A percentile compares a stretch with the other conserved stretches of the same genome.
Evolutionary conservation across 2,888 invertebrate genomes (phyloP).

Genomic region (Autographa pulchrina): DNA sequence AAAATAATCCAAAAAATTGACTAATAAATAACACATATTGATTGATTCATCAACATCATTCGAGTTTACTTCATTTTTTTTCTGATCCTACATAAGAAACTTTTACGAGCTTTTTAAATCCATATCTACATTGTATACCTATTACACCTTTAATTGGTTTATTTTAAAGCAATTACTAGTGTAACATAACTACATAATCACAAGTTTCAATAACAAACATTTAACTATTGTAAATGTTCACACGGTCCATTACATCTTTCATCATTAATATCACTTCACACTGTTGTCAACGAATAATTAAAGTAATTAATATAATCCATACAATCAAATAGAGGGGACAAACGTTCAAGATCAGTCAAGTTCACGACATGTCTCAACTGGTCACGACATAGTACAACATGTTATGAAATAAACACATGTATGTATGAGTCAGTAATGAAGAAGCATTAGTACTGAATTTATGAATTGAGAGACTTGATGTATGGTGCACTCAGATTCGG

Average conservation of each 20-base stretch:
- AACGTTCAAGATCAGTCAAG: constrained; percentile 82
- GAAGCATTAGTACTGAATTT: constrained; percentile 78
- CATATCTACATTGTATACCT: not conserved
- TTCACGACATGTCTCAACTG: constrained; percentile 82
- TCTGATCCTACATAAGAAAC: not conserved
- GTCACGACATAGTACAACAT: constrained; percentile 82
- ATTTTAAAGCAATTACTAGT: not conserved
- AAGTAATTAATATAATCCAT: constrained; percentile 78
- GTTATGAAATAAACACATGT: constrained; percentile 77
- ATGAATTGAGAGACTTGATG: constrained; percentile 65
- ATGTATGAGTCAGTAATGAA: constrained; percentile 74
- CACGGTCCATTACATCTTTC: constrained; percentile 63
- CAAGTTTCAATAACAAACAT: constrained; percentile 7
- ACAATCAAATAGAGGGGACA: constrained; percentile 75
- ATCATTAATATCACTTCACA: constrained; percentile 66
- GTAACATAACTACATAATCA: not conserved
- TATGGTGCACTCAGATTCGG: constrained; percentile 27
- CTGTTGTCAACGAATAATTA: constrained; percentile 73
- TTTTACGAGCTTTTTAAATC: not conserved
- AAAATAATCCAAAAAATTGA: no score
- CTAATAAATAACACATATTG: not conserved
- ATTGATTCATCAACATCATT: not conserved
- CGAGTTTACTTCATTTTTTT: no score
- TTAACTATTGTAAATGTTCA: constrained; percentile 56
- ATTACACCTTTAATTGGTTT: not conserved